phyloP scores from a whole-genome alignment of 1,140 invertebrate species.

The Drosophila elegans region DNA sequence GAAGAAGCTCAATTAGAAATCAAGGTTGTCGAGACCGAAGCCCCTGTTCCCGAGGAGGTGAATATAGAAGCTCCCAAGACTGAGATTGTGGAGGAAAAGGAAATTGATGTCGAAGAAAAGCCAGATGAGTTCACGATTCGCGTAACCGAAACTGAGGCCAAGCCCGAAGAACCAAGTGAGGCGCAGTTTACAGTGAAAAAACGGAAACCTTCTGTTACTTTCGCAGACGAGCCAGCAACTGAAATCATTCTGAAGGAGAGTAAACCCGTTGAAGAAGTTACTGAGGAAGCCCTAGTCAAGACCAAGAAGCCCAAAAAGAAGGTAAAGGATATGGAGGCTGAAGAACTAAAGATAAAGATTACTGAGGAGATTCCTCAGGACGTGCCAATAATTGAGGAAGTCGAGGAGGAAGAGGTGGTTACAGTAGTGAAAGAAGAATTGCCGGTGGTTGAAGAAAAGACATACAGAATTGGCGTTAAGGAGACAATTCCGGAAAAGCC shows the following conservation, averaged over 20 bases:
- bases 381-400: conserved; percentile 47
- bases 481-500: conserved; percentile 58
- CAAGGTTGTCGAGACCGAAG: conserved; percentile 64
- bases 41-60: conserved; percentile 37
- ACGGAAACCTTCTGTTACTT: conserved; percentile 48
- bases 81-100: conserved; percentile 27
- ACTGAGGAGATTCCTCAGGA: conserved; percentile 64
- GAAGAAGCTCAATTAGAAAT: conserved; percentile 71
- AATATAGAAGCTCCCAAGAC: conserved; percentile 24
- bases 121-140: conserved; percentile 42
- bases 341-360: conserved; percentile 65
- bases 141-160: conserved; percentile 26
- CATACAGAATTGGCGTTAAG: conserved; percentile 58
- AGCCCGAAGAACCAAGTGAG: conserved; percentile 48
- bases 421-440: conserved; percentile 33
- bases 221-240: conserved; percentile 69
- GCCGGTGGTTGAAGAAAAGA: conserved; percentile 47
- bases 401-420: conserved; percentile 50
- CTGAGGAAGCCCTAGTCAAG: conserved; percentile 71
- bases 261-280: conserved; percentile 65
- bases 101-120: conserved; percentile 38
- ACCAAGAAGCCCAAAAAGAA: conserved; percentile 81
- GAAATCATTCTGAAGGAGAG: conserved; percentile 68
- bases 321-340: conserved; percentile 58
- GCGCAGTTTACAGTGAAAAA: conserved; percentile 66